Evolutionary conservation across 2,888 invertebrate species (phyloP), one percentile per base, ranked within the genome.

Genomic region (Zygaena filipendulae): DNA sequence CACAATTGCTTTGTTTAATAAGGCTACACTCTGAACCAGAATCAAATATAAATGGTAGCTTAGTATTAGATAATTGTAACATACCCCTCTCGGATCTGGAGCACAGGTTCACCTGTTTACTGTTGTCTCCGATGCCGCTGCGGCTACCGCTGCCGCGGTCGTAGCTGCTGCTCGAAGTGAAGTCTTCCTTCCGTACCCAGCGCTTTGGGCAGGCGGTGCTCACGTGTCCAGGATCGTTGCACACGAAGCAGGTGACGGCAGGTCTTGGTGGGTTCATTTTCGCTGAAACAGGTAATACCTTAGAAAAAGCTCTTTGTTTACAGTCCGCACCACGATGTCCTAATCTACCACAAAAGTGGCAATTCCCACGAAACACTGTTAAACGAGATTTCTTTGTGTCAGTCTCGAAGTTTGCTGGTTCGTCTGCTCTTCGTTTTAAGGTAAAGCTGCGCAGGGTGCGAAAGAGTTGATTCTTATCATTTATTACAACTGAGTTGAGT

Each of bases 11-110:
- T 25, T 22, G 18, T 10, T 29, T 28, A 3, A 31, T 29, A 8
- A 33, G 21, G 21, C 29, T 33, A 27, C 29, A 30, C n/a, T 33
- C 33, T 13, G 33, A 27, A 1, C 33, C 29, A 2, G 29, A 33
- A 23, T 33, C 33, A 23, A 33, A 33, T 8, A 27, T 10, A 21
- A 33, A 33, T 4, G 28, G n/a, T 4, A 33, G 8, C 18, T 27
- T 19, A 3, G 22, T 25, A 27, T 27, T 30, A 29, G 27, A 29
- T n/a, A 6, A 21, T 19, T 32, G n/a, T 3, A 32, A 7, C 9
- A 9, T 3, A 2, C 32, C 32, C n/a, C n/a, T n/a, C n/a, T n/a
- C n/a, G n/a, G n/a, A n/a, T n/a, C n/a, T n/a, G n/a, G n/a, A 16
- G 4, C 18, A 16, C n/a, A n/a, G n/a, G n/a, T n/a, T n/a, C n/a